Evolutionary conservation across 2,888 invertebrate species (phyloP).

Genomic region (Abrostola tripartita): DNA sequence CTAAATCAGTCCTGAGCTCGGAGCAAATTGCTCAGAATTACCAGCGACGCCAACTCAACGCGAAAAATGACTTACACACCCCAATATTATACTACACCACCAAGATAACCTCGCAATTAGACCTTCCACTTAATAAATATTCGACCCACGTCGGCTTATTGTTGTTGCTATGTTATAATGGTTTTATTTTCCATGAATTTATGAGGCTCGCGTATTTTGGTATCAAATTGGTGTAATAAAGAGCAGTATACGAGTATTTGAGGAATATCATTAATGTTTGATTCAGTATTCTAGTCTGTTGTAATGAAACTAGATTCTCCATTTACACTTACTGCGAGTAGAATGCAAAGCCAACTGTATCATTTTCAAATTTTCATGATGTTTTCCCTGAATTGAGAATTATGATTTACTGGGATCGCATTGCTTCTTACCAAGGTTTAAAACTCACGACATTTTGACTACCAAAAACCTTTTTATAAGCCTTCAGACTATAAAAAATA

Average conservation of each 20-base stretch:
- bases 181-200: constrained; percentile 61
- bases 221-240: constrained; percentile 48
- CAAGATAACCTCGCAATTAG: constrained; percentile 57
- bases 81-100: constrained; percentile 46
- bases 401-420: too few relatives aligned
- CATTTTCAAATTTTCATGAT: too few relatives aligned
- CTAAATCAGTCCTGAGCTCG: constrained; percentile 39
- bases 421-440: too few relatives aligned
- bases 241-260: constrained; percentile 37
- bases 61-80: constrained; percentile 49
- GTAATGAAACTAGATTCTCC: neutral
- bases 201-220: constrained; percentile 40
- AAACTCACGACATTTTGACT: too few relatives aligned
- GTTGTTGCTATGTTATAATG: constrained; percentile 55
- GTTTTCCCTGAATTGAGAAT: too few relatives aligned
- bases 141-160: constrained; percentile 59
- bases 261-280: constrained; percentile 23
- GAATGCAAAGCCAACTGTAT: too few relatives aligned
- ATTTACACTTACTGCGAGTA: too few relatives aligned
- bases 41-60: constrained; percentile 42
- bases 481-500: too few relatives aligned
- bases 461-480: too few relatives aligned
- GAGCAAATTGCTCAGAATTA: constrained; percentile 55
- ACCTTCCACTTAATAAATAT: constrained; percentile 59
- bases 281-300: constrained; percentile 12